Conservation (phyloP, 2,113 vertebrate genomes). For the Corythoichthys haematopterus region DNA sequence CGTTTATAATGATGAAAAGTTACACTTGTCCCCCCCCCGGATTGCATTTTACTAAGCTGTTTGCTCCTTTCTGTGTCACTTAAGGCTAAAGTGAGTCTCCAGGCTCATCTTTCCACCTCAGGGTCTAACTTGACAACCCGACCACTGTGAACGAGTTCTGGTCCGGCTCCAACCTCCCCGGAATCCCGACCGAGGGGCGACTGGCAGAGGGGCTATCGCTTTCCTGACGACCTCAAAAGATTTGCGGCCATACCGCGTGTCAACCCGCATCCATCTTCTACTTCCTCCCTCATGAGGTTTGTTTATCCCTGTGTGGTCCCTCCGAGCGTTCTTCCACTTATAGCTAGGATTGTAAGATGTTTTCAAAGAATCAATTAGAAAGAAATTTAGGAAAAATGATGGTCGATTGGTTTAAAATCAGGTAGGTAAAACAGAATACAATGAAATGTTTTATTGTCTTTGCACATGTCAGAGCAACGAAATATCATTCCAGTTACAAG, state of each 20-base stretch:
- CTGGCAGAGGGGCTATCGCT: conserved; percentile 31
- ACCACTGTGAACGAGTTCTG: conserved; percentile 35
- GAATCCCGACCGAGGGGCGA: conserved; percentile 23
- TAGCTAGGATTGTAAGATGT: conserved; percentile 27
- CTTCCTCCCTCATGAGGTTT: conserved; percentile 27
- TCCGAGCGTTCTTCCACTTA: conserved; percentile 2
- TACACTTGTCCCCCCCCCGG: conserved; percentile 28
- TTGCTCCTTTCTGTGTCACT: conserved; percentile 17
- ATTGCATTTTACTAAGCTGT: conserved; percentile 63
- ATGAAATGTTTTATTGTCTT: not conserved
- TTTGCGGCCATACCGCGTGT: conserved; percentile 59
- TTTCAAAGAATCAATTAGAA: not conserved
- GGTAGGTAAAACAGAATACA: too few species aligned
- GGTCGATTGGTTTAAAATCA: not conserved
- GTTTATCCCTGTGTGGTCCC: conserved; percentile 36
- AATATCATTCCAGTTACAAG: too few species aligned
- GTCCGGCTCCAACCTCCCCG: conserved; percentile 36
- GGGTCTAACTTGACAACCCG: conserved; percentile 27
- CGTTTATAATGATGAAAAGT: too few species aligned
- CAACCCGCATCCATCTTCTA: conserved; percentile 50
- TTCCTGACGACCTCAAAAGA: conserved; percentile 51
- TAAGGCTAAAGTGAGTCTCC: conserved; percentile 20
- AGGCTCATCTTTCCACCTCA: not conserved
- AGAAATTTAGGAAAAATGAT: not conserved
- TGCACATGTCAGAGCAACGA: conserved; percentile 18